These are phyloP conservation scores for Spicauda simplicius DNA, from an alignment of 2,888 invertebrate genomes.

Conservation along the genomic window DNA sequence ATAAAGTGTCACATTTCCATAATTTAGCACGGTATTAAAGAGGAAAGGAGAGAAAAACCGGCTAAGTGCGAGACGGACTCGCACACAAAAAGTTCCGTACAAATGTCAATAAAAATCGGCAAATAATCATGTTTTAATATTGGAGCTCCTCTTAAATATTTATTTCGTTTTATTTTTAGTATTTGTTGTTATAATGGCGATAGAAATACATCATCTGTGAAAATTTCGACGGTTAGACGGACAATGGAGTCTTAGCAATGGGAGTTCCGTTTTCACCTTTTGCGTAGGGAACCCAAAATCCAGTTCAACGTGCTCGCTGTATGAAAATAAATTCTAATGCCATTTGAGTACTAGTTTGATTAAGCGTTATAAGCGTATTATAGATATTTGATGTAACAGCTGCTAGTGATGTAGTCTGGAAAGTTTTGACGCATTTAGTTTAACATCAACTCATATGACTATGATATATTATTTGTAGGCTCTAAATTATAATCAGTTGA, in stretches of 20 bases:
- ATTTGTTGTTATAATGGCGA: too few relatives aligned
- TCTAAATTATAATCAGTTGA: neutral
- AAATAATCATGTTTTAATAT: too few relatives aligned
- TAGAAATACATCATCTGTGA: too few relatives aligned
- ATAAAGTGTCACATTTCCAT: slow-evolving; percentile 80
- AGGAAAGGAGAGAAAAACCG: slow-evolving; percentile 53
- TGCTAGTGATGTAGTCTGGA: slow-evolving; percentile 3
- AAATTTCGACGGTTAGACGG: too few relatives aligned
- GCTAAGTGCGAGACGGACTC: too few relatives aligned
- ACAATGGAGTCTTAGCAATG: too few relatives aligned
- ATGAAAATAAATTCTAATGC: neutral
- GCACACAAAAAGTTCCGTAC: too few relatives aligned
- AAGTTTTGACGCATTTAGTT: neutral
- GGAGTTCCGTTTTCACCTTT: too few relatives aligned
- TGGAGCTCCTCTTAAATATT: too few relatives aligned
- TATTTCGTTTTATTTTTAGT: too few relatives aligned
- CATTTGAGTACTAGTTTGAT: neutral
- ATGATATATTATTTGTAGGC: neutral
- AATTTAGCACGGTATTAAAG: slow-evolving; percentile 67
- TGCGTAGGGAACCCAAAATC: too few relatives aligned
- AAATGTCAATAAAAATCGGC: too few relatives aligned
- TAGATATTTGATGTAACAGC: neutral
- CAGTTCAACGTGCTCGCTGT: slow-evolving; percentile 45
- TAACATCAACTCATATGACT: neutral
- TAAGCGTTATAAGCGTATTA: neutral